Evolutionary conservation across 2,113 vertebrate species (phyloP), one percentile per base, ranked within the genome.

Genomic region (Aphyosemion australe): DNA sequence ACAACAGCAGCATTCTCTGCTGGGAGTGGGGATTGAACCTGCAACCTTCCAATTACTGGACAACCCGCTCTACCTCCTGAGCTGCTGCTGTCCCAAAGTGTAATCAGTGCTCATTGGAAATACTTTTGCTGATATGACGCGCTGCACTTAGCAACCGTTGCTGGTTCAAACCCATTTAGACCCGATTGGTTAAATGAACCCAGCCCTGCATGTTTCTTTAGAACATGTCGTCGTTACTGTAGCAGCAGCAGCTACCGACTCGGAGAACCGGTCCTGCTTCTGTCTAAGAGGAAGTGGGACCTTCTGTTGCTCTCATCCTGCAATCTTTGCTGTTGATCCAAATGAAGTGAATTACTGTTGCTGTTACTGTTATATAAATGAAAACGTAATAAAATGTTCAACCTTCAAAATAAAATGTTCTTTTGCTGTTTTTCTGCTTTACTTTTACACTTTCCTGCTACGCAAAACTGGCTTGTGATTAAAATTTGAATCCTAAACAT

Each of bases 121-220:
- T 50, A 50, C 19, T 14, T 72, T 21, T 21, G 39, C 18, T 63
- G 18, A 43, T 4, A 6, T 76, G 48, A 54, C 15, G 48, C 20
- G 26, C 26, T 26, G 18, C 9, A 20, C 61, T 16, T 53, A 18
- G 47, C 52, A n/a, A 48, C 32, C 2, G 26, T 2, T 26, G 5
- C 26, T 5, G 5, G 26, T 26, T 26, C 26, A 26, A 26, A 26
- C 53, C 61, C 55, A 51, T 41, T 12, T 41, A 47, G 41, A 57
- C 18, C 6, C 49, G 37, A 6, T 11, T 41, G 19, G 34, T 18
- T 61, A 56, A 53, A 61, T 65, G 56, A 75, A 60, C 46, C 53
- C 59, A 32, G 9, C 39, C 43, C 42, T 26, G 31, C 54, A 41
- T 56, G 31, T 61, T 61, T 43, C 37, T 52, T 53, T 42, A 43